Percentiles rank a stretch among this genome's conserved stretches.
phyloP scores from a whole-genome alignment of 1,140 invertebrate species.

The Thrips palmi region DNA sequence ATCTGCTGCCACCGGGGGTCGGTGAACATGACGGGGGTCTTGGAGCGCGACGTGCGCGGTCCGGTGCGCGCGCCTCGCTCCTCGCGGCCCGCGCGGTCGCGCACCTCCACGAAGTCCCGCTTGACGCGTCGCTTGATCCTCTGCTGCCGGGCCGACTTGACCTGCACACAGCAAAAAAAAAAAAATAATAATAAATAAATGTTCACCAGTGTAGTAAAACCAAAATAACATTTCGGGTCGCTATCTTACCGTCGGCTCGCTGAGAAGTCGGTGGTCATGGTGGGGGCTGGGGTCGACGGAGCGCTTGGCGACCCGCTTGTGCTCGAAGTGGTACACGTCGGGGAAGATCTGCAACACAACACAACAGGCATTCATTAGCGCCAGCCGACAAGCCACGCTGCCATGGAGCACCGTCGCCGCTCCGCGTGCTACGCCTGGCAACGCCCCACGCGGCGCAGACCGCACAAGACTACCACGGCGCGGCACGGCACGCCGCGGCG shows the following conservation, averaged over 20 bases:
- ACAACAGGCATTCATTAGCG: too few species aligned
- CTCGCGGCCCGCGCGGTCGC: conserved; percentile 21
- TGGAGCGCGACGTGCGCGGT: conserved; percentile 21
- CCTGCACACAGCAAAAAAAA: conserved; percentile 14
- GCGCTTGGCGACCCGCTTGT: conserved; percentile 49
- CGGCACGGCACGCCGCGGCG: too few species aligned
- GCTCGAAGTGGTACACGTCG: conserved; percentile 65
- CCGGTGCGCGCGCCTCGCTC: conserved; percentile 16
- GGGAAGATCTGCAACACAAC: conserved; percentile 49
- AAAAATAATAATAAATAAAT: conserved; percentile 4
- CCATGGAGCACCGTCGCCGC: too few species aligned
- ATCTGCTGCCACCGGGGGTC: conserved; percentile 74
- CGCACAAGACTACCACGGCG: too few species aligned
- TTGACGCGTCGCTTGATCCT: conserved; percentile 44
- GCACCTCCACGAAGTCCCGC: conserved; percentile 37
- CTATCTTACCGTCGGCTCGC: conserved; percentile 41
- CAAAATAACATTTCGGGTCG: conserved; percentile 2
- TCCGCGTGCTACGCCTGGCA: too few species aligned
- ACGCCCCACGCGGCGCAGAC: too few species aligned
- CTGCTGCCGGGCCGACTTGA: conserved; percentile 47
- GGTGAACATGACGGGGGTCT: conserved; percentile 43
- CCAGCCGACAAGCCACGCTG: too few species aligned
- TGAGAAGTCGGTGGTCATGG: conserved; percentile 42
- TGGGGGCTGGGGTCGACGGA: conserved; percentile 43
- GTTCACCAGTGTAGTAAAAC: neutral